Base-by-base conservation (phyloP, 2,113 vertebrate species). In the Monopterus albus region DNA sequence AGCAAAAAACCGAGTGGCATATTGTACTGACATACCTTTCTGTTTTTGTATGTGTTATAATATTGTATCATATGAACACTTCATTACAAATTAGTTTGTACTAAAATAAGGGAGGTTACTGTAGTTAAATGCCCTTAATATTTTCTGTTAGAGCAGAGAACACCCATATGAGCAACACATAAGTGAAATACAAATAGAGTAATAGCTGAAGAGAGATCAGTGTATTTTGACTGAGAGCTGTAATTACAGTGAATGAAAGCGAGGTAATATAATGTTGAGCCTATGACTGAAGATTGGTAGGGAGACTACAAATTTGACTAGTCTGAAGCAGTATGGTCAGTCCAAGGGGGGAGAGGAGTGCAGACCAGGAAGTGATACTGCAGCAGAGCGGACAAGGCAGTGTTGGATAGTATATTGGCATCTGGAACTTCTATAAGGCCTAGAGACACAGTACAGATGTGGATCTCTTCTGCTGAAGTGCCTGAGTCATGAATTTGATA, bases 271-370 rank as follows among this genome's bases (percentile, higher is more conserved):
- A 56, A 40, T 51, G 49, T 69, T 76, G 35, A 64, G 28, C 14
- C 29, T 31, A 21, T 52, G 62, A 51, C 43, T 28, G 52, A 47
- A 69, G 69, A 72, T 35, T 61, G 20, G 25, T 28, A 18, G 21
- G 0, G 18, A 40, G 35, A 47, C 51, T 12, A 36, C 43, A 57
- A 35, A 40, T 67, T 42, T 29, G 20, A 52, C 68, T 15, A 35
- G 3, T 71, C 47, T 72, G 20, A 81, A 72, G 33, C 47, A 18
- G 18, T 69, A 80, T 69, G 36, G 75, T 79, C 81, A 79, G 62
- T 64, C 15, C 21, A 45, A n/a, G n/a, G 31, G 33, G 53, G 14
- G 35, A 46, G 42, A 52, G n/a, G n/a, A 62, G 50, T 35, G 51
- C 26, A 51, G 53, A 69, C 29, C 49, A 65, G 68, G 66, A 23